These are phyloP conservation scores for Nemurella pictetii DNA, from an alignment of 2,888 invertebrate genomes.

Conservation along the genomic window DNA sequence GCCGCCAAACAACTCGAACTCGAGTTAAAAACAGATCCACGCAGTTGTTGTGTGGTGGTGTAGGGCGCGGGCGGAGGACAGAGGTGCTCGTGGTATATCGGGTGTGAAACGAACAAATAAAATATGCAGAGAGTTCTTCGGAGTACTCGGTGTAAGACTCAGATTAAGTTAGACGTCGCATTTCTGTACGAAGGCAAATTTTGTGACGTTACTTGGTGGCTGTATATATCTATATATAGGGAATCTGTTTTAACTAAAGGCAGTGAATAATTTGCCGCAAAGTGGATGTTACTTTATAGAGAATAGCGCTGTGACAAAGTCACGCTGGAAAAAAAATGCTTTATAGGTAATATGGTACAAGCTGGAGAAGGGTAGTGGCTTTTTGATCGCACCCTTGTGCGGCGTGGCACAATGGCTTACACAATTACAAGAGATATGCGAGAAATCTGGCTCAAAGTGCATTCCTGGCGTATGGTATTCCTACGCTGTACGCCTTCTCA, in stretches of 20 bases:
- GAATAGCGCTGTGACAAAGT: not conserved
- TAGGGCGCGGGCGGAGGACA: not conserved
- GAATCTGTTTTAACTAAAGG: too few relatives aligned
- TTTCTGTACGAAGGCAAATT: too few relatives aligned
- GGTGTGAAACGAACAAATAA: not conserved
- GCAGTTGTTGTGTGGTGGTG: not conserved
- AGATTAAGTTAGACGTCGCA: not conserved
- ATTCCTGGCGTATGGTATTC: not conserved
- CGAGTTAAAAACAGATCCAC: not conserved
- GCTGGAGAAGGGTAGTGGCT: not conserved
- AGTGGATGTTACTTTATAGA: too few relatives aligned
- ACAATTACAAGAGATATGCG: constrained; percentile 18
- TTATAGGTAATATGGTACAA: not conserved
- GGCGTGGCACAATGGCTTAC: not conserved
- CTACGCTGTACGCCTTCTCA: not conserved
- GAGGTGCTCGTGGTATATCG: not conserved
- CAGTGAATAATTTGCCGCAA: too few relatives aligned
- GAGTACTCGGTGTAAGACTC: not conserved
- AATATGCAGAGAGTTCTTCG: not conserved
- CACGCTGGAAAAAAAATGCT: not conserved
- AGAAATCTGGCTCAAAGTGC: constrained; percentile 9
- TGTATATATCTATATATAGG: too few relatives aligned
- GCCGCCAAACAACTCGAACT: not conserved
- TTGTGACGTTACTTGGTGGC: too few relatives aligned
- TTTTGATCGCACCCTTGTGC: not conserved